phyloP scores from a whole-genome alignment of 64 coral and sea anemone genomes.

The Pachyseris speciosa region DNA sequence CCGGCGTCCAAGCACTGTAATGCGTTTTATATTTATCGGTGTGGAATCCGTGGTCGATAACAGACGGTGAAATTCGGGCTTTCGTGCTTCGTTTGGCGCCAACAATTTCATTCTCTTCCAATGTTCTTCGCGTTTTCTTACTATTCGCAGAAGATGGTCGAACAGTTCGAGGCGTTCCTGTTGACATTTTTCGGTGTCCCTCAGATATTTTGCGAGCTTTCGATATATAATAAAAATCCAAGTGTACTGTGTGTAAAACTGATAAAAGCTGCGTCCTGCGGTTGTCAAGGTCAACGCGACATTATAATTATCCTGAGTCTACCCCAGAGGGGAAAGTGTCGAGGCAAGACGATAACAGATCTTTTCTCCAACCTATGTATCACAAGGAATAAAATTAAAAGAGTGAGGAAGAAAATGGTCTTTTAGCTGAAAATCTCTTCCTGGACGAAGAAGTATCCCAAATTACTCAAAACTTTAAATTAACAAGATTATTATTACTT shows the following conservation, averaged over 20 bases:
- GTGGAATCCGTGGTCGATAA: constrained; percentile 42
- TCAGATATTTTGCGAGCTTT: neutral
- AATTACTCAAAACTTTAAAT: no score
- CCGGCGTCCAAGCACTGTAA: constrained; percentile 70
- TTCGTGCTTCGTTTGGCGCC: neutral
- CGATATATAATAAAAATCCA: neutral
- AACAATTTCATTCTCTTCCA: constrained; percentile 19
- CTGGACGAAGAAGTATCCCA: no score
- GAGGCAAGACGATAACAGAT: no score
- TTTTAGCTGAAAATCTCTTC: no score
- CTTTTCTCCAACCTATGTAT: no score
- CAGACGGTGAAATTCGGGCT: constrained; percentile 26
- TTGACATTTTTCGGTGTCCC: neutral
- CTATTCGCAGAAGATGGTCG: neutral
- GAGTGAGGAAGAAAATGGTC: neutral
- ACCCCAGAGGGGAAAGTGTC: constrained; percentile 46
- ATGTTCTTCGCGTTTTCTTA: constrained; percentile 21
- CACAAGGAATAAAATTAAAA: no score
- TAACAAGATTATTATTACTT: no score
- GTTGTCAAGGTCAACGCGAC: constrained; percentile 14
- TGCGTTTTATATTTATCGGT: constrained; percentile 73
- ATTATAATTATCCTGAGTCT: neutral
- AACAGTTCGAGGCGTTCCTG: neutral
- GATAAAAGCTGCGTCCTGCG: constrained; percentile 26
- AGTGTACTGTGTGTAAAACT: neutral